Evolutionary conservation across 2,888 invertebrate species (phyloP).

Genomic region (Volucella zonaria): DNA sequence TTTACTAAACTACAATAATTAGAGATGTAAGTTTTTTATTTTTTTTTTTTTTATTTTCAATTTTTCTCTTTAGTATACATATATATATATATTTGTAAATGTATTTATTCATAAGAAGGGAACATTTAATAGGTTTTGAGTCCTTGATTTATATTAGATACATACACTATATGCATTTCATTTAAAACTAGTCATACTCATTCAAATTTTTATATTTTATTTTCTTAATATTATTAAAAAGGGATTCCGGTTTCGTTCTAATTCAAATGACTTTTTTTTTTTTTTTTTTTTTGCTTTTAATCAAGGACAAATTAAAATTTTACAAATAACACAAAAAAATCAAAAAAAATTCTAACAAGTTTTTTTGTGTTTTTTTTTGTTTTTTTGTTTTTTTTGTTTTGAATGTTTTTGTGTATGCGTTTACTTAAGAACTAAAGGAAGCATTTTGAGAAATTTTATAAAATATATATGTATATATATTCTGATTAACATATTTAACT

Average conservation of each 20-base stretch:
- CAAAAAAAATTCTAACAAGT: neutral
- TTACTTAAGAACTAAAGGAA: constrained; percentile 65
- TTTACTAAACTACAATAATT: constrained; percentile 8
- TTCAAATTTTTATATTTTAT: neutral
- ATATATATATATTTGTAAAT: constrained; percentile 18
- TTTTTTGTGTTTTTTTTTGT: neutral
- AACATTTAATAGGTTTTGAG: constrained; percentile 39
- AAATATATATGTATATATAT: neutral
- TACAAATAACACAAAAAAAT: constrained; percentile 9
- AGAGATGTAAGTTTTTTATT: neutral
- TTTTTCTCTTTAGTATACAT: neutral
- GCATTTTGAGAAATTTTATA: constrained; percentile 55
- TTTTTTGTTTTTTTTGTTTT: constrained; percentile 8
- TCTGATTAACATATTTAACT: constrained; percentile 23
- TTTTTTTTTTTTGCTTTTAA: too few relatives aligned
- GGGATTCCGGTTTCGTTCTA: too few relatives aligned
- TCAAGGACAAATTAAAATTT: neutral
- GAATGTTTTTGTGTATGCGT: neutral
- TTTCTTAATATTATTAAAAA: too few relatives aligned
- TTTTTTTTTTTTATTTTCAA: constrained; percentile 12
- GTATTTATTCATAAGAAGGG: constrained; percentile 34
- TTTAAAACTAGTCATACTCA: neutral
- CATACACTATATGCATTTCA: neutral
- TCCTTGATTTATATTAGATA: constrained; percentile 19
- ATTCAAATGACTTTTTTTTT: too few relatives aligned